Percentiles rank a stretch among this genome's conserved stretches.
These are phyloP conservation scores for Bursaphelenchus okinawaensis DNA, from an alignment of 2,888 invertebrate species.

Conservation along the genomic window DNA sequence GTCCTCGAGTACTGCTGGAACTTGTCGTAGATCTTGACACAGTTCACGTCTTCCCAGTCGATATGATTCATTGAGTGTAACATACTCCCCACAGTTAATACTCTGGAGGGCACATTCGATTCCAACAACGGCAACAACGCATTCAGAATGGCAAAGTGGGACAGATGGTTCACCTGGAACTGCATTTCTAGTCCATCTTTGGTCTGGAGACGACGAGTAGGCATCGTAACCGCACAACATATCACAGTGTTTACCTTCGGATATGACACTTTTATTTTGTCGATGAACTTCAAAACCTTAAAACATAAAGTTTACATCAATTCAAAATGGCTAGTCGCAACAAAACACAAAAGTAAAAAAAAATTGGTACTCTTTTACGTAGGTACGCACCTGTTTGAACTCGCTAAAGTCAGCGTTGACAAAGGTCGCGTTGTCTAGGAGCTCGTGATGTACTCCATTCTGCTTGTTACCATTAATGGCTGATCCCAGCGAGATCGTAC, in stretches of 20 bases:
- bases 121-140: slow-evolving; percentile 38
- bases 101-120: slow-evolving; percentile 41
- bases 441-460: background rate
- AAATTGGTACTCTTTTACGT: background rate
- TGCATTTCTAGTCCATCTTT: slow-evolving; percentile 50
- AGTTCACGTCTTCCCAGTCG: slow-evolving; percentile 50
- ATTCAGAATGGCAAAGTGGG: slow-evolving; percentile 51
- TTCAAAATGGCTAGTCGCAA: no score
- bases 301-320: background rate
- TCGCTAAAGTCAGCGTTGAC: slow-evolving; percentile 45
- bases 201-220: slow-evolving; percentile 37
- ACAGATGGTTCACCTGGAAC: slow-evolving; percentile 55
- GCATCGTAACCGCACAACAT: slow-evolving; percentile 51
- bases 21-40: slow-evolving; percentile 51
- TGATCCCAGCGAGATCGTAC: background rate
- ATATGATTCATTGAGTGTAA: slow-evolving; percentile 36
- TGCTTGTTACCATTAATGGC: slow-evolving; percentile 6
- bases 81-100: slow-evolving; percentile 54
- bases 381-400: slow-evolving; percentile 37
- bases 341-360: no score
- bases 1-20: slow-evolving; percentile 55
- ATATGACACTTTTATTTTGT: slow-evolving; percentile 46
- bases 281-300: slow-evolving; percentile 46
- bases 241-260: slow-evolving; percentile 48
- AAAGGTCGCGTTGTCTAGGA: slow-evolving; percentile 38